These are phyloP conservation scores for Eupleurogrammus muticus DNA, from an alignment of 2,797 vertebrate genomes.

Conservation along the genomic window DNA sequence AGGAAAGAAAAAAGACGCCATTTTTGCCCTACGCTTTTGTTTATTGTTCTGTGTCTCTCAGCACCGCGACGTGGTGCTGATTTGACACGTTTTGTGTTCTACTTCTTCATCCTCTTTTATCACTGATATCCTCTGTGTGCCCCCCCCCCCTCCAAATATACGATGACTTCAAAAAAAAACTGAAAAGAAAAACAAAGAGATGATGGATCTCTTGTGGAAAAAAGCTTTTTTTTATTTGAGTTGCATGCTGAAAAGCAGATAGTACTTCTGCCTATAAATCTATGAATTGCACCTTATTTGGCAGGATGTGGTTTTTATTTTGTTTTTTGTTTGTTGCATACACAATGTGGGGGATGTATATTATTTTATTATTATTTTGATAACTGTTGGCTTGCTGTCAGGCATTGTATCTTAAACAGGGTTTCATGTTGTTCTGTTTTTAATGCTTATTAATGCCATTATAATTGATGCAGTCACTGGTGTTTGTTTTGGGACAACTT, in stretches of 20 bases:
- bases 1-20: not conserved
- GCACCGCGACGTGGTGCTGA: constrained; percentile 16
- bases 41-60: constrained; percentile 19
- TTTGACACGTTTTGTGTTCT: constrained; percentile 11
- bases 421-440: constrained; percentile 32
- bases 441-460: constrained; percentile 19
- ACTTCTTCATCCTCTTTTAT: not conserved
- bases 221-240: constrained; percentile 41
- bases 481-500: constrained; percentile 32
- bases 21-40: constrained; percentile 27
- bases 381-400: constrained; percentile 23
- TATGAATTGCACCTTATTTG: constrained; percentile 70
- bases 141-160: constrained; percentile 23
- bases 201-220: constrained; percentile 1
- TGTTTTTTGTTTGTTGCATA: constrained; percentile 20
- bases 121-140: not conserved
- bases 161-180: constrained; percentile 31
- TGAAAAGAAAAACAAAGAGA: not conserved
- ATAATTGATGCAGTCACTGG: constrained; percentile 15
- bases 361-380: constrained; percentile 19
- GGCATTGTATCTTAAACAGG: constrained; percentile 40
- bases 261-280: constrained; percentile 50
- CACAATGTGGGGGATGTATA: constrained; percentile 23
- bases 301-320: constrained; percentile 34
- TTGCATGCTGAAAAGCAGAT: constrained; percentile 60